Evolutionary conservation across 2,113 vertebrate species (phyloP), one percentile per base, ranked within the genome.

Genomic region (Psophia crepitans): DNA sequence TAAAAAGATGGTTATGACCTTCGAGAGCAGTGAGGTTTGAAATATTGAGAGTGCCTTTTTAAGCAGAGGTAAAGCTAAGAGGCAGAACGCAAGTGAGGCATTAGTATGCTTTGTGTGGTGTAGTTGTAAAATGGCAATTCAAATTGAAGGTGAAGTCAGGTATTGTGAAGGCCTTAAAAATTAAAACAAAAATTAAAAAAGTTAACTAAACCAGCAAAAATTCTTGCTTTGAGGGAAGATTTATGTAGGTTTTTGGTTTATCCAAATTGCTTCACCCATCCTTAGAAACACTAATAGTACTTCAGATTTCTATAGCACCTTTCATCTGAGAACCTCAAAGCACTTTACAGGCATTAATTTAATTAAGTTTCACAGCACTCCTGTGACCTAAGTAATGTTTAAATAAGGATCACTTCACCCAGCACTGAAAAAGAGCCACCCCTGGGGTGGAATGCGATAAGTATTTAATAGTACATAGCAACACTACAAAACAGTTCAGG

Each of bases 301-400:
- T 94, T 92, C 64, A 84, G 86, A 54, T 94, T 97, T 97, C 94
- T 97, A 43, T 87, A 84, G 90, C 78, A 93, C 78, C 68, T 96
- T 97, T 97, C 97, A 95, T 97, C 95, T 82, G 58, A 84, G 88
- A 91, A 95, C 88, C 96, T 96, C 92, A 94, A 97, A 97, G 90
- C 69, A 87, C 84, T 97, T 97, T 92, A 48, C 57, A 77, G 75
- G 78, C 92, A 91, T 96, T 97, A 96, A 97, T 97, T 96, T 94
- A 96, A 97, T 97, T 97, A 97, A 95, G 37, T 95, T 96, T 94
- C 85, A 86, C 81, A 94, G 90, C 82, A 93, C 94, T 96, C 94
- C 79, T 92, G 92, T 93, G 89, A 95, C 69, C 87, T 91, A 95
- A 96, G 95, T 86, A 93, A 90, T 96, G 92, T 97, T 97, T 96